Evolutionary conservation across 2,113 vertebrate genomes (phyloP).

Genomic region (Chlorodrepanis virens): DNA sequence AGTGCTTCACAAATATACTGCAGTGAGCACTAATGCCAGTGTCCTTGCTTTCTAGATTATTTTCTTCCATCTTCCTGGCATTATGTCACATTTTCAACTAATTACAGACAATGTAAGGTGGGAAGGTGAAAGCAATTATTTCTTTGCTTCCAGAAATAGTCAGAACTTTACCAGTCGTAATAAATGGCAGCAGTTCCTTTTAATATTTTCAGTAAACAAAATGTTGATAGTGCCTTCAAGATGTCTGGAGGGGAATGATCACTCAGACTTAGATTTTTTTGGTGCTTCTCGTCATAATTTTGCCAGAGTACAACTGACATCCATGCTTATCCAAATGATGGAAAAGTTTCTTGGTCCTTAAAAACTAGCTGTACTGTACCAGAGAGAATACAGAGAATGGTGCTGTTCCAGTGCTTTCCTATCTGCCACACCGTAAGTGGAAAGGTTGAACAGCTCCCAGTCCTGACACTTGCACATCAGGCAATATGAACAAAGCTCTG

Average conservation of each 20-base stretch:
- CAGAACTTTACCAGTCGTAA: not conserved
- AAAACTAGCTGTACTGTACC: not conserved
- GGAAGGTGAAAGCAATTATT: not conserved
- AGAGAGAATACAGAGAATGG: not conserved
- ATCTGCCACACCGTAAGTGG: not conserved
- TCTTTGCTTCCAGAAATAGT: not conserved
- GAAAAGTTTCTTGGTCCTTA: not conserved
- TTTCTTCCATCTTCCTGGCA: not conserved
- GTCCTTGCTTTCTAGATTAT: not conserved
- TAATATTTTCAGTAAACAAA: not conserved
- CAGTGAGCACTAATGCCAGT: not conserved
- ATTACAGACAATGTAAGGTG: not conserved
- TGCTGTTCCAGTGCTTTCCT: not conserved
- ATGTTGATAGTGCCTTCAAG: not conserved
- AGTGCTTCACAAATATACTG: not conserved
- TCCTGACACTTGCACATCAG: not conserved
- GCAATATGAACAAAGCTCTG: not conserved
- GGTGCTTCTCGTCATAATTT: not conserved
- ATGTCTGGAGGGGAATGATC: not conserved
- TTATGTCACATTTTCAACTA: conserved; percentile 27
- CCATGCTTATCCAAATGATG: not conserved
- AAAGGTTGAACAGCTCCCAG: not conserved
- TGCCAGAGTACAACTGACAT: not conserved
- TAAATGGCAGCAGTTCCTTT: not conserved
- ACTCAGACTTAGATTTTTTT: not conserved